Percentiles rank a stretch among this genome's conserved stretches.
Conservation (phyloP, 2,797 vertebrate species). For the Coregonus suidteri region DNA sequence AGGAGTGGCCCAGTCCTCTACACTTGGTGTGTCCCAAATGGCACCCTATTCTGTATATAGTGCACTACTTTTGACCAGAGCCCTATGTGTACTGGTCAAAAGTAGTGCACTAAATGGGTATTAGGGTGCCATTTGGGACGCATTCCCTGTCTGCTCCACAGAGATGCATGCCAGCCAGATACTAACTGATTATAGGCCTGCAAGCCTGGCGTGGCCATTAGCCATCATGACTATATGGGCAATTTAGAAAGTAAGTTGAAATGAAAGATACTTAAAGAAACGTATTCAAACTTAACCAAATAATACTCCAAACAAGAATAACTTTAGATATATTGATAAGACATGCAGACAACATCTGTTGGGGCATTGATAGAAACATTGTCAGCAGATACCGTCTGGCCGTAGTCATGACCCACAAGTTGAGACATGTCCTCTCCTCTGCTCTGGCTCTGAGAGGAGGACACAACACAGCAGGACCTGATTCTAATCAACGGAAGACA, state of each 20-base stretch:
- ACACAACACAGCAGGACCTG: conserved; percentile 55
- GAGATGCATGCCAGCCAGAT: neutral
- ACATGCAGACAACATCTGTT: conserved; percentile 62
- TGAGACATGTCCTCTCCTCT: conserved; percentile 56
- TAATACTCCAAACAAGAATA: too few species aligned
- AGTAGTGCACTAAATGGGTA: too few species aligned
- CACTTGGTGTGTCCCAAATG: too few species aligned
- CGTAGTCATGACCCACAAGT: conserved; percentile 61
- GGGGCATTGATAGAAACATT: conserved; percentile 60
- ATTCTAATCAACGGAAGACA: conserved; percentile 55
- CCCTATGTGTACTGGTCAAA: too few species aligned
- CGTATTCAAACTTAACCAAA: neutral
- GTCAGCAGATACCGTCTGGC: conserved; percentile 61
- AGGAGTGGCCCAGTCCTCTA: neutral
- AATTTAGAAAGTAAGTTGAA: neutral
- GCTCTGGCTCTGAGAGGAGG: conserved; percentile 27
- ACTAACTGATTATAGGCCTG: neutral
- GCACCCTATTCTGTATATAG: too few species aligned
- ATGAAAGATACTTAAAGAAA: neutral
- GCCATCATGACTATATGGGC: neutral
- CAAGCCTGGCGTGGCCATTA: neutral
- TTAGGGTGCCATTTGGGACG: too few species aligned
- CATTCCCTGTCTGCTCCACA: neutral
- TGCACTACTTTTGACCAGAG: too few species aligned
- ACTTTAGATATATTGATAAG: conserved; percentile 50